A percentile compares a stretch with the other conserved stretches of the same genome.
These are phyloP conservation scores for Diadegma fenestrale DNA, from an alignment of 2,888 invertebrate genomes.

Conservation along the genomic window DNA sequence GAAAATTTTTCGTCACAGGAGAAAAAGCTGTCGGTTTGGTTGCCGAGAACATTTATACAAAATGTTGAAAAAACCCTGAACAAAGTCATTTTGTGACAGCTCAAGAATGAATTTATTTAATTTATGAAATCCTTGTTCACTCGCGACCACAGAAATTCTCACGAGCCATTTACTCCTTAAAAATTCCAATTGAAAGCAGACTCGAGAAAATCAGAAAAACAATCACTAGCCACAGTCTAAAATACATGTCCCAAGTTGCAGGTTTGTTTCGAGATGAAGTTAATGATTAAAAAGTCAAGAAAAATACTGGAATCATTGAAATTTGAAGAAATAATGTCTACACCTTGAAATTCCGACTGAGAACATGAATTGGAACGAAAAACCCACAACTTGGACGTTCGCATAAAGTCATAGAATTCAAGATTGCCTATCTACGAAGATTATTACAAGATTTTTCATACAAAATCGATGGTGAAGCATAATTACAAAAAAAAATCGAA, in stretches of 20 bases:
- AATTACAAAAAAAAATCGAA: too few species aligned
- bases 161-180: background rate
- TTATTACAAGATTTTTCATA: conserved; percentile 3
- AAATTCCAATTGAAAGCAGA: background rate
- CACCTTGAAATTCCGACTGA: background rate
- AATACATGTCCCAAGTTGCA: background rate
- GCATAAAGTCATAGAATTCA: conserved; percentile 2
- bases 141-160: background rate
- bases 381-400: background rate
- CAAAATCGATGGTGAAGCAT: background rate
- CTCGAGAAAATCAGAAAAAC: background rate
- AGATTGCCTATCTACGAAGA: conserved; percentile 10
- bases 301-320: background rate
- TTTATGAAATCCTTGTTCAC: too few species aligned
- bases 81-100: too few species aligned
- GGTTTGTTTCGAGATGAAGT: background rate
- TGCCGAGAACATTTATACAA: too few species aligned
- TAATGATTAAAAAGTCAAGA: background rate
- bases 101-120: too few species aligned
- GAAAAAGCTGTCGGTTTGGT: too few species aligned
- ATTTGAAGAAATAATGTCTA: background rate
- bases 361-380: background rate
- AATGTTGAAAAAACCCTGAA: too few species aligned
- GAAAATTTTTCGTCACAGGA: too few species aligned
- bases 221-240: background rate